phyloP scores from a whole-genome alignment of 1,140 invertebrate genomes.

The Epicauta chinensis region DNA sequence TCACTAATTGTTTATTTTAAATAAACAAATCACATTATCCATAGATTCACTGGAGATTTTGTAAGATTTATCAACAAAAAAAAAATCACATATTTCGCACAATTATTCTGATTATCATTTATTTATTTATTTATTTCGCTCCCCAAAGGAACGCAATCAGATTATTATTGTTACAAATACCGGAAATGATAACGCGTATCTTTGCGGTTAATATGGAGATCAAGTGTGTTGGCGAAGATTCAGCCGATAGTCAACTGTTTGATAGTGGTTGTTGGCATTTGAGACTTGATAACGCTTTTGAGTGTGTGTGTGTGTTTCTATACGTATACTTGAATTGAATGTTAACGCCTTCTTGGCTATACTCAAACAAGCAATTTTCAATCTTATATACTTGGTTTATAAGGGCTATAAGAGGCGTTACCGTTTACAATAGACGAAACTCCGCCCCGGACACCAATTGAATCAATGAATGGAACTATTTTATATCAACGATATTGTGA shows the following conservation, averaged over 20 bases:
- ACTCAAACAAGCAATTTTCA: conserved; percentile 2
- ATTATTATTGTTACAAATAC: no score
- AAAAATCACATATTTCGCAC: neutral
- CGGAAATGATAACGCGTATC: no score
- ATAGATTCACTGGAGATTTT: neutral
- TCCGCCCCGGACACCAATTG: conserved; percentile 29
- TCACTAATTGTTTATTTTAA: neutral
- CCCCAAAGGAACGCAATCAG: no score
- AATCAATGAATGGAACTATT: conserved; percentile 36
- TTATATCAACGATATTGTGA: conserved; percentile 32
- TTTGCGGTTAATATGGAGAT: conserved; percentile 4
- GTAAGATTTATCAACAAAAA: neutral
- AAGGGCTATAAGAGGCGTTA: conserved; percentile 18
- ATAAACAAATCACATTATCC: neutral
- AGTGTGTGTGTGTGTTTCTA: no score
- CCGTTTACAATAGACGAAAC: neutral
- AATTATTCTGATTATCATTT: no score
- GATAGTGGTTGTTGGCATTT: conserved; percentile 18
- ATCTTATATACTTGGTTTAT: conserved; percentile 10
- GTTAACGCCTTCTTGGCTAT: conserved; percentile 10
- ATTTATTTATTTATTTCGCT: no score
- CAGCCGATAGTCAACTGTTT: conserved; percentile 33
- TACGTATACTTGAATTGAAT: conserved; percentile 17
- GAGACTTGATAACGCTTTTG: conserved; percentile 24
- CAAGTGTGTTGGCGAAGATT: conserved; percentile 27